A percentile compares a stretch with the other conserved stretches of the same genome.
These are phyloP conservation scores for Tenthredo livida DNA, from an alignment of 2,888 invertebrate genomes.

Conservation along the genomic window DNA sequence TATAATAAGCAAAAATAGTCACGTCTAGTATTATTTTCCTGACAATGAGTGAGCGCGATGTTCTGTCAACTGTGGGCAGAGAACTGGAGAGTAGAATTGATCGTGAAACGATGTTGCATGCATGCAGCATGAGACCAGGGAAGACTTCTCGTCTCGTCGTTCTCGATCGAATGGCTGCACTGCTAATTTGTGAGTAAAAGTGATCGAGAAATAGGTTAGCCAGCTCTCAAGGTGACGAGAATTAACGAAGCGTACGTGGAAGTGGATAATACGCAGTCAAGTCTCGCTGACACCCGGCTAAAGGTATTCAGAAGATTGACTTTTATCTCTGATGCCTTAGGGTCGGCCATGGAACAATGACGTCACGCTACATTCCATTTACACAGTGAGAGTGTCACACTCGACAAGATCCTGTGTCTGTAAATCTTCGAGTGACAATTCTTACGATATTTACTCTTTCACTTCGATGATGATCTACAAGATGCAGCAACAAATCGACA, in stretches of 20 bases:
- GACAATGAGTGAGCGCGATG: conserved; percentile 60
- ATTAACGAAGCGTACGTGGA: conserved; percentile 39
- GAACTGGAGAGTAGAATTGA: background rate
- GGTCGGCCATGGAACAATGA: conserved; percentile 49
- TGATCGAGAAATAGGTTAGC: conserved; percentile 47
- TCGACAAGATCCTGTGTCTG: conserved; percentile 12
- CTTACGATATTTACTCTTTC: background rate
- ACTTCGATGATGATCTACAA: background rate
- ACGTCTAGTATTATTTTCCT: conserved; percentile 52
- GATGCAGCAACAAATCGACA: background rate
- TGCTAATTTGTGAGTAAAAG: conserved; percentile 42
- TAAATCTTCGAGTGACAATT: conserved; percentile 18
- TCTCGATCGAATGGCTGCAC: background rate
- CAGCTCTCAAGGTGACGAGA: conserved; percentile 35
- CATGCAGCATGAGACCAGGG: background rate
- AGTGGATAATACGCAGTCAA: conserved; percentile 25
- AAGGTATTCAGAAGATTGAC: conserved; percentile 48
- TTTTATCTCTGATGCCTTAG: conserved; percentile 50
- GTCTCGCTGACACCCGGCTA: conserved; percentile 21
- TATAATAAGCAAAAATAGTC: conserved; percentile 66
- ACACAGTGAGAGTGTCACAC: conserved; percentile 28
- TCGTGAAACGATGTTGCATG: background rate
- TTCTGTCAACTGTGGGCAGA: conserved; percentile 63
- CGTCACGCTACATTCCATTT: conserved; percentile 46
- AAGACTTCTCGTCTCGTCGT: conserved; percentile 13